Conservation (phyloP, 1,140 invertebrate genomes). For the Leucophenga varia region DNA sequence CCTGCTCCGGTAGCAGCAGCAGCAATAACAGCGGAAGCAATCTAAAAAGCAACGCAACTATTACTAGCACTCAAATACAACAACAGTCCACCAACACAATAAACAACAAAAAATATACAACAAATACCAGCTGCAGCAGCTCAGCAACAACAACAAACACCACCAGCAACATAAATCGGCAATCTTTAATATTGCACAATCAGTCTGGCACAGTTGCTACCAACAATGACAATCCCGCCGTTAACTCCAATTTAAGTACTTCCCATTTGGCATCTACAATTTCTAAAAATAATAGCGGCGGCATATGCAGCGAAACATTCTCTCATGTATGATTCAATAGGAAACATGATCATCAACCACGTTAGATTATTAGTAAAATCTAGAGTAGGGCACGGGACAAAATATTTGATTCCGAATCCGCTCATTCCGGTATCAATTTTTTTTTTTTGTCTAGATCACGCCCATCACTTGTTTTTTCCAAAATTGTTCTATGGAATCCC, state of each 20-base stretch:
- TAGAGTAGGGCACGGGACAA: too few species aligned
- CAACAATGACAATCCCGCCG: not conserved
- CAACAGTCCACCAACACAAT: conserved; percentile 17
- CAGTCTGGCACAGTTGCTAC: conserved; percentile 4
- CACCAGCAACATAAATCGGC: conserved; percentile 16
- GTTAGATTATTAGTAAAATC: too few species aligned
- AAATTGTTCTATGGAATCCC: too few species aligned
- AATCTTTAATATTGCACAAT: conserved; percentile 1
- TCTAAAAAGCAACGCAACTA: not conserved
- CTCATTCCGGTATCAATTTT: too few species aligned
- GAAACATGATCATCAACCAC: not conserved
- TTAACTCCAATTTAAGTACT: not conserved
- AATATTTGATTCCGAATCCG: too few species aligned
- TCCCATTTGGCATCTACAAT: too few species aligned
- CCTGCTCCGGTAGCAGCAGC: too few species aligned
- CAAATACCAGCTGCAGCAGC: conserved; percentile 9
- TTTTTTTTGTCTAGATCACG: too few species aligned
- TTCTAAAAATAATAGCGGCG: too few species aligned
- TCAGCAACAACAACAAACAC: conserved; percentile 15
- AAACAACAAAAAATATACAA: conserved; percentile 20
- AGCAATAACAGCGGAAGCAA: conserved; percentile 1
- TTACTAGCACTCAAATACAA: conserved; percentile 12
- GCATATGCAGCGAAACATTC: conserved; percentile 4
- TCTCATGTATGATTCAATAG: conserved; percentile 8
- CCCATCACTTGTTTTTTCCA: too few species aligned